phyloP scores from a whole-genome alignment of 2,888 invertebrate genomes.

The Dryobota labecula region DNA sequence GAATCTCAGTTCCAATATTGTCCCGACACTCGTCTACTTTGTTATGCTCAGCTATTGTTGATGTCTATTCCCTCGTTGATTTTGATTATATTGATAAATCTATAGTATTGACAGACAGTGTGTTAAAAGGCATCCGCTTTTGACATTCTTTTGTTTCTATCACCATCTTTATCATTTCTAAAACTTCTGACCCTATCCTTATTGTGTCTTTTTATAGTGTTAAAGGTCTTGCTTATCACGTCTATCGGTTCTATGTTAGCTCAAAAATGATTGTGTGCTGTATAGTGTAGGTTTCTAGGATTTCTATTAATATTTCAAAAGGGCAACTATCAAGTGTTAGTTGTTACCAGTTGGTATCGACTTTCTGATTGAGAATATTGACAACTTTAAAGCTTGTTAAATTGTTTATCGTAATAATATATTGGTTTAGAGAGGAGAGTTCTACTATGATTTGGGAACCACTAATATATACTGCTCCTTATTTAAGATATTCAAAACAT shows the following conservation, averaged over 20 bases:
- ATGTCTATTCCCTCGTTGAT: neutral
- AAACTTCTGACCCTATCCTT: slow-evolving; percentile 30
- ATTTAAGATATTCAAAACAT: slow-evolving; percentile 20
- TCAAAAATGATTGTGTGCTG: slow-evolving; percentile 51
- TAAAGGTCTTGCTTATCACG: slow-evolving; percentile 53
- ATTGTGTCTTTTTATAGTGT: slow-evolving; percentile 28
- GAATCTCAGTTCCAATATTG: slow-evolving; percentile 19
- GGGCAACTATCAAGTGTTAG: slow-evolving; percentile 36
- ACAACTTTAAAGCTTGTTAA: slow-evolving; percentile 17
- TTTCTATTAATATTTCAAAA: slow-evolving; percentile 57
- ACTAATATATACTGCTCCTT: too few species aligned
- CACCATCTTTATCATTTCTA: neutral
- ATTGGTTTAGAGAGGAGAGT: neutral
- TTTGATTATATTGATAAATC: neutral
- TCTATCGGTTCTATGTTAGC: slow-evolving; percentile 44
- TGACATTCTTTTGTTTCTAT: neutral
- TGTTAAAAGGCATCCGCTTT: neutral
- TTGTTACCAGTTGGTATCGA: slow-evolving; percentile 20
- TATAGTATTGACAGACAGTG: neutral
- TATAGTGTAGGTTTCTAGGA: slow-evolving; percentile 30
- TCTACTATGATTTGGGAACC: too few species aligned
- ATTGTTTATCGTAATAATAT: slow-evolving; percentile 1
- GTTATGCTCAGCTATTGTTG: neutral
- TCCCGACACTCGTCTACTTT: too few species aligned
- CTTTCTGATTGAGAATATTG: slow-evolving; percentile 44